Base-by-base conservation (phyloP, 2,888 invertebrate genomes). In the Eumerus sabulonum region DNA sequence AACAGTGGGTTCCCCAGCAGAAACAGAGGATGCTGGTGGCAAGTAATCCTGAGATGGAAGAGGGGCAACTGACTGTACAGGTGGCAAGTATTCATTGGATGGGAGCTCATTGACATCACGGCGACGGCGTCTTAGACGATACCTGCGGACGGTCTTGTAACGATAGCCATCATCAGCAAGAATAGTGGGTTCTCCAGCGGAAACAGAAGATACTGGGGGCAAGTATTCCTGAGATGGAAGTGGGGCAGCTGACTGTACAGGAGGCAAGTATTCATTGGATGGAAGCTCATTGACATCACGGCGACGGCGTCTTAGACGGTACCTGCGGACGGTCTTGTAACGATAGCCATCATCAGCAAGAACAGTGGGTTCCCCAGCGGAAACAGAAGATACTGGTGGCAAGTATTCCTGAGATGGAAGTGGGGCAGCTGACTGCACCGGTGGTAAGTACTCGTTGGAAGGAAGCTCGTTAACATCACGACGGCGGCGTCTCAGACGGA, bases 271-370 rank as follows among this genome's bases (percentile, higher is more conserved):
- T 9, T 86, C 85, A 47, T 60, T 81, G 40, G 83, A 66, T 51
- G 82, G 82, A 1, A 86, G 59, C 63, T 87, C 87, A 48, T 12
- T 82, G 1, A 85, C 86, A 76, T 85, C 86, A 53, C 86, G 86
- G 66, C n/a, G n/a, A n/a, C 86, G 85, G 45, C 82, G 85, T 36
- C 85, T 85, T 11, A 76, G 51, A 66, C 83, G 84, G 11, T 84
- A 79, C 54, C 85, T 84, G 64, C 85, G 86, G 11, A 86, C 86
- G 50, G 85, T 85, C 83, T 87, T 87, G 84, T 87, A 87, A 66
- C 87, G 87, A 83, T 87, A 87, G 38, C 87, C 87, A 84, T 87
- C 86, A 83, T 87, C 85, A 64, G 83, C 81, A 11, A 84, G 48
- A n/a, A 74, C 64, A 12, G 81, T 79, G 48, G 66, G 60, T 68